Conservation (phyloP, 2,113 vertebrate genomes). For the Atractosteus spatula region DNA sequence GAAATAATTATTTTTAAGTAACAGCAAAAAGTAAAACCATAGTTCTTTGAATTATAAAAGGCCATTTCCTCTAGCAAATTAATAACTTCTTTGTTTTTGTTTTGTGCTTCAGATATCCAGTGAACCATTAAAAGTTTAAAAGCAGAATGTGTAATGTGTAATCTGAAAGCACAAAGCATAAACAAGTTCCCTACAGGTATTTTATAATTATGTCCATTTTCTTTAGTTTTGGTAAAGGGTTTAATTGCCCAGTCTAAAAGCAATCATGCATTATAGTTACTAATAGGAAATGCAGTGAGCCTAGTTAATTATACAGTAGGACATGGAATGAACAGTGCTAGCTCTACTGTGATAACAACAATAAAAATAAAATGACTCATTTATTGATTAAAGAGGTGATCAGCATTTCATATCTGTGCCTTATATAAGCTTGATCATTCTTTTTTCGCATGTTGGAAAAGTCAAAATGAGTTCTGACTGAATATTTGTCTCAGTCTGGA, state of each 20-base stretch:
- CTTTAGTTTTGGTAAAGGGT: neutral
- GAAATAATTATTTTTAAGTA: too few relatives aligned
- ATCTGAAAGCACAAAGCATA: constrained; percentile 1
- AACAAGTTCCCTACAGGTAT: constrained; percentile 15
- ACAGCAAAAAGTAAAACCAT: too few relatives aligned
- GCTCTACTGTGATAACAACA: neutral
- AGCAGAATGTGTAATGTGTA: neutral
- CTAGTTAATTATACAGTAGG: constrained; percentile 7
- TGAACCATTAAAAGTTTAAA: constrained; percentile 3
- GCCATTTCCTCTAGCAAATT: neutral
- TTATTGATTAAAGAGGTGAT: neutral
- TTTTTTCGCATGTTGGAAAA: too few relatives aligned
- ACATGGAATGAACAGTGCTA: neutral
- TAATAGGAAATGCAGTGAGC: neutral
- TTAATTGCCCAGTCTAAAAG: constrained; percentile 18
- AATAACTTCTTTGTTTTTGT: neutral
- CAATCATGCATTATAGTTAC: constrained; percentile 1
- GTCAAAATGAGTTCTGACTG: too few relatives aligned
- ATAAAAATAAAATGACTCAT: neutral
- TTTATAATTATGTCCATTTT: constrained; percentile 20
- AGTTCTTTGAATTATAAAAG: neutral
- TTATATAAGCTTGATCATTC: too few relatives aligned
- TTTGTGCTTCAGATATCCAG: constrained; percentile 3
- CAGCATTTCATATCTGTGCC: too few relatives aligned
- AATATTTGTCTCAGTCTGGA: too few relatives aligned